Percentiles rank a stretch among this genome's conserved stretches.
Evolutionary conservation across 1,140 invertebrate genomes (phyloP).

Genomic region (Pentalonia nigronervosa): DNA sequence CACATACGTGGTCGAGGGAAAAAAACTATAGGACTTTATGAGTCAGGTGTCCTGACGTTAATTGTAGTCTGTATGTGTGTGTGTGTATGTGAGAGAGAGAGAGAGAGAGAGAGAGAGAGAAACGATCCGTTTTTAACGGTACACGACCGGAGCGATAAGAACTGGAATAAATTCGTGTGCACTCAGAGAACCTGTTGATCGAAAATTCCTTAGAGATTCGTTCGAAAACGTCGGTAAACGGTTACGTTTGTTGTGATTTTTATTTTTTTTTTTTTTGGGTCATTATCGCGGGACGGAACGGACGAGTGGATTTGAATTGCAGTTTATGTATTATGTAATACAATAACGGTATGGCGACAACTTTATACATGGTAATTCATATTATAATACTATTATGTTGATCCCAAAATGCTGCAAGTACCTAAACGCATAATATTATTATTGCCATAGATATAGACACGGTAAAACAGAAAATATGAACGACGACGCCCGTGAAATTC

Average conservation of each 20-base stretch:
- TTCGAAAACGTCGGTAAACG: neutral
- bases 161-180: neutral
- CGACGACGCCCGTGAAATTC: neutral
- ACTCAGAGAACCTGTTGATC: neutral
- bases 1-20: neutral
- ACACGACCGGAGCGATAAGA: neutral
- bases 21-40: neutral
- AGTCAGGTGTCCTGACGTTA: neutral
- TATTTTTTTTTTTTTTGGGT: no score
- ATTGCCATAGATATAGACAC: no score
- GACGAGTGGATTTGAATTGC: neutral
- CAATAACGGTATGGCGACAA: neutral
- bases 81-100: neutral
- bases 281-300: neutral
- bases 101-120: neutral
- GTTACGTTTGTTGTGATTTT: no score
- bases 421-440: no score
- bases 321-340: neutral
- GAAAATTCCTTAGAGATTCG: neutral
- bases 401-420: no score
- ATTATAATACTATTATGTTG: no score
- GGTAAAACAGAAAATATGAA: neutral
- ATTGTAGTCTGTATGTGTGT: no score
- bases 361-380: no score
- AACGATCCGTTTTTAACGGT: constrained; percentile 24